A percentile compares a stretch with the other conserved stretches of the same genome.
phyloP scores from a whole-genome alignment of 1,140 invertebrate species.

The Drosophila leontia region DNA sequence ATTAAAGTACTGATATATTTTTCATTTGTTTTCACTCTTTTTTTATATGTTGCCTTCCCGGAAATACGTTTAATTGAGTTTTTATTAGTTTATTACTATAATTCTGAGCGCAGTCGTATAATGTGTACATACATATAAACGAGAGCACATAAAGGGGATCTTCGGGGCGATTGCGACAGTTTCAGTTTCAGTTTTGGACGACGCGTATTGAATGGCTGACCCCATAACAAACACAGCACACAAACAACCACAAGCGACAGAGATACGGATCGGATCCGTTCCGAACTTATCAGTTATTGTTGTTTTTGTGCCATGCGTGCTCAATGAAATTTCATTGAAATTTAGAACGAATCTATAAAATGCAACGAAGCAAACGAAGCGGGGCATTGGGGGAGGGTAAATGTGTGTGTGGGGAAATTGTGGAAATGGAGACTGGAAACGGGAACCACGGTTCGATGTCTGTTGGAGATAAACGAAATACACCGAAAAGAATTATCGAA shows the following conservation, averaged over 20 bases:
- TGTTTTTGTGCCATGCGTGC: conserved; percentile 39
- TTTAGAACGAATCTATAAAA: conserved; percentile 83
- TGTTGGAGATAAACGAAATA: conserved; percentile 35
- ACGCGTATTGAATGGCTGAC: conserved; percentile 66
- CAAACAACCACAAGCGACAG: conserved; percentile 45
- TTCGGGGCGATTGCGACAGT: conserved; percentile 66
- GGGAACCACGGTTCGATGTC: conserved; percentile 42
- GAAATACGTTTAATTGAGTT: conserved; percentile 38
- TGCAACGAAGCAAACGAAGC: conserved; percentile 69
- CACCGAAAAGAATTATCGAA: background rate
- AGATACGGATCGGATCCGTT: conserved; percentile 73
- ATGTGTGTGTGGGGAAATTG: conserved; percentile 18
- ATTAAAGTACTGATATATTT: conserved; percentile 9
- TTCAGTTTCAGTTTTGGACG: conserved; percentile 9
- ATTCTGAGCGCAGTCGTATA: conserved; percentile 20
- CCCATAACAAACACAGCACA: conserved; percentile 54
- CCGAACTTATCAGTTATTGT: conserved; percentile 66
- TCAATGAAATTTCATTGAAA: conserved; percentile 83
- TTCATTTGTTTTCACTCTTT: background rate
- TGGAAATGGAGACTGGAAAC: conserved; percentile 44
- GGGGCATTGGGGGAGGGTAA: conserved; percentile 1
- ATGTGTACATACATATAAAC: conserved; percentile 18
- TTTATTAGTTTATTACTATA: conserved; percentile 40
- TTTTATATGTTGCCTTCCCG: conserved; percentile 10
- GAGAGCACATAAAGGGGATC: conserved; percentile 9